A percentile compares a stretch with the other conserved stretches of the same genome.
Conservation (phyloP, 1,140 invertebrate species). For the Globodera ellingtonae region DNA sequence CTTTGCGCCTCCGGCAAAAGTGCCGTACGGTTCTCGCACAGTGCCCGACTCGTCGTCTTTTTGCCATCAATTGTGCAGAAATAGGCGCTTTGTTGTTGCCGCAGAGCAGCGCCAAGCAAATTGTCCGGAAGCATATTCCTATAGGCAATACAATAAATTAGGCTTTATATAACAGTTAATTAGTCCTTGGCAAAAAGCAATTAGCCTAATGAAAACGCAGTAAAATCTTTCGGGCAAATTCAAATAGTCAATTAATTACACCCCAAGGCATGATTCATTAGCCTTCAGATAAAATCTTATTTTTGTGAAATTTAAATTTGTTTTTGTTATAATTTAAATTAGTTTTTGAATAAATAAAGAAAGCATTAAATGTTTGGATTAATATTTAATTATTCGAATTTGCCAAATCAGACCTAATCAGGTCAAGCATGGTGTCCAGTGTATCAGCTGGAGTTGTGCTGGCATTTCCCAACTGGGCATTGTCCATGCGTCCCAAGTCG, state of each 20-base stretch:
- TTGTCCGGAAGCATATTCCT: conserved; percentile 65
- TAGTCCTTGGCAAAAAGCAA: too few species aligned
- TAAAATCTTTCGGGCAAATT: too few species aligned
- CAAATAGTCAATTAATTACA: neutral
- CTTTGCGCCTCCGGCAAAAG: neutral
- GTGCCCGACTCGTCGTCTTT: neutral
- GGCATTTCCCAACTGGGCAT: neutral
- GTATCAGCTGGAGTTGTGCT: conserved; percentile 72
- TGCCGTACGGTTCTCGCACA: neutral
- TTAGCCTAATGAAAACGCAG: too few species aligned
- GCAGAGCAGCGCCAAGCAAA: conserved; percentile 51
- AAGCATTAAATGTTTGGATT: too few species aligned
- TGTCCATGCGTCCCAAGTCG: conserved; percentile 35
- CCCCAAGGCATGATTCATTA: too few species aligned
- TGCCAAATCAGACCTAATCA: conserved; percentile 77
- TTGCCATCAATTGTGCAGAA: neutral
- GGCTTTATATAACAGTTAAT: too few species aligned
- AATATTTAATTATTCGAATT: neutral
- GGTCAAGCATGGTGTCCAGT: conserved; percentile 85
- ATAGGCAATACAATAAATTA: neutral
- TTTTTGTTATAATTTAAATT: too few species aligned
- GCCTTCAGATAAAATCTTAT: too few species aligned
- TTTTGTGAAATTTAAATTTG: too few species aligned
- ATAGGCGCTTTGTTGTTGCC: conserved; percentile 52
- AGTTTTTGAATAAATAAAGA: too few species aligned